Percentiles rank a stretch among this genome's conserved stretches.
phyloP scores from a whole-genome alignment of 2,797 vertebrate genomes.

The Malacoctenus gilli region DNA sequence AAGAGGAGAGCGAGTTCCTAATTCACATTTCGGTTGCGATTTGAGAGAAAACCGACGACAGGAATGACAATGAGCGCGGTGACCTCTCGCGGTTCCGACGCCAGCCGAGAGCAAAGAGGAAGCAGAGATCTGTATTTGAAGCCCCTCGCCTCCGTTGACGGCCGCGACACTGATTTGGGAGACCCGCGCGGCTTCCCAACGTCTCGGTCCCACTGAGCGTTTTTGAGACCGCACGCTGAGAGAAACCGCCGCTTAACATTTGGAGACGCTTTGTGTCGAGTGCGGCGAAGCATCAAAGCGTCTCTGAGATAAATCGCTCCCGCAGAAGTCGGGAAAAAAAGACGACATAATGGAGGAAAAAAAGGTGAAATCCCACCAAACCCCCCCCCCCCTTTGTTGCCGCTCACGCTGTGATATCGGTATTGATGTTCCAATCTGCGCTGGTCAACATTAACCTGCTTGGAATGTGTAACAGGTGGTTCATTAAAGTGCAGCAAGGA shows the following conservation, averaged over 20 bases:
- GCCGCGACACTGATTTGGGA: no score
- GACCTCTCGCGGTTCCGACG: constrained; percentile 48
- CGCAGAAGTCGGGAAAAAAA: constrained; percentile 42
- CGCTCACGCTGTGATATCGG: constrained; percentile 13
- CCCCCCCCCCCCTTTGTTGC: constrained; percentile 5
- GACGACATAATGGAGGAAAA: no score
- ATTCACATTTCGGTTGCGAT: constrained; percentile 56
- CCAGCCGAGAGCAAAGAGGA: constrained; percentile 31
- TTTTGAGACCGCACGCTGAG: constrained; percentile 15
- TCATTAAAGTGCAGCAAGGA: constrained; percentile 7
- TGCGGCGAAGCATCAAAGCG: constrained; percentile 54
- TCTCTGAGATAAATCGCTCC: constrained; percentile 49
- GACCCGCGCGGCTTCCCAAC: constrained; percentile 15
- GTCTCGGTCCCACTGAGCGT: constrained; percentile 27
- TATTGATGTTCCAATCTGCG: constrained; percentile 30
- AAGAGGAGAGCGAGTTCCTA: constrained; percentile 34
- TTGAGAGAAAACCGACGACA: constrained; percentile 58
- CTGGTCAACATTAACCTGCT: constrained; percentile 10
- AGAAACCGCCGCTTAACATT: constrained; percentile 26
- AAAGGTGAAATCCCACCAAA: constrained; percentile 18
- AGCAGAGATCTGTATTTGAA: constrained; percentile 9
- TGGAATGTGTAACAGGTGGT: constrained; percentile 6
- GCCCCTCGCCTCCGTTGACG: constrained; percentile 20
- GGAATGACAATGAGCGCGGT: constrained; percentile 52
- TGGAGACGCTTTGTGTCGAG: constrained; percentile 47